Evolutionary conservation across 1,140 invertebrate species (phyloP).

Genomic region (Microplitis demolitor): DNA sequence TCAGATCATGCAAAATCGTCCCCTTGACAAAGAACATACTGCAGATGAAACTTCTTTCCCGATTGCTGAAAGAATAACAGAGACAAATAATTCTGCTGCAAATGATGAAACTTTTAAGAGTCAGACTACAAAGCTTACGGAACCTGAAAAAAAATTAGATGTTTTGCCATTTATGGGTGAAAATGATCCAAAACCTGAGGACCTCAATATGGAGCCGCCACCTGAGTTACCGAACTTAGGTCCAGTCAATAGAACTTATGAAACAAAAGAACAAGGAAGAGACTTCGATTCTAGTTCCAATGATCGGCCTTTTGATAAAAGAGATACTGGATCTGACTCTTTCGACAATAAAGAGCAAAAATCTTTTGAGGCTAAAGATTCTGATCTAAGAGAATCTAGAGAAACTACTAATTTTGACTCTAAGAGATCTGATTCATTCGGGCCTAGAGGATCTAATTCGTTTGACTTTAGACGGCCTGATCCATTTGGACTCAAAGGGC

Average conservation of each 20-base stretch:
- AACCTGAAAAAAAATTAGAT: conserved; percentile 34
- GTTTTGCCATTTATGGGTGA: conserved; percentile 55
- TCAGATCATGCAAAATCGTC: not conserved
- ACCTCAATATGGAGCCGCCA: conserved; percentile 56
- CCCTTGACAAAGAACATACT: not conserved
- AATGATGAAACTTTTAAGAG: not conserved
- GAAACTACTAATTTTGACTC: no score
- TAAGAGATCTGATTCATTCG: no score
- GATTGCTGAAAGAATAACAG: not conserved
- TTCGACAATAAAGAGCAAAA: not conserved
- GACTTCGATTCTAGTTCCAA: not conserved
- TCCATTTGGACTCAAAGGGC: no score
- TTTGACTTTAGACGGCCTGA: no score
- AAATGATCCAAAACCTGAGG: conserved; percentile 54
- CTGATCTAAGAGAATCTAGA: no score
- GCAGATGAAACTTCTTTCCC: not conserved
- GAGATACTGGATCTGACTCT: not conserved
- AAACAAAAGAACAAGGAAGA: not conserved
- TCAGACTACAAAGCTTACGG: not conserved
- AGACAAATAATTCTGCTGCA: not conserved
- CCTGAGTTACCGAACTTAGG: conserved; percentile 54
- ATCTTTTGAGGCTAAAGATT: no score
- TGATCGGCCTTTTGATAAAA: not conserved
- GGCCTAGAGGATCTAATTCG: no score
- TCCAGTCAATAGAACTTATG: conserved; percentile 32